Base-by-base conservation (phyloP, 1,140 invertebrate species). In the Campoletis sonorensis region DNA sequence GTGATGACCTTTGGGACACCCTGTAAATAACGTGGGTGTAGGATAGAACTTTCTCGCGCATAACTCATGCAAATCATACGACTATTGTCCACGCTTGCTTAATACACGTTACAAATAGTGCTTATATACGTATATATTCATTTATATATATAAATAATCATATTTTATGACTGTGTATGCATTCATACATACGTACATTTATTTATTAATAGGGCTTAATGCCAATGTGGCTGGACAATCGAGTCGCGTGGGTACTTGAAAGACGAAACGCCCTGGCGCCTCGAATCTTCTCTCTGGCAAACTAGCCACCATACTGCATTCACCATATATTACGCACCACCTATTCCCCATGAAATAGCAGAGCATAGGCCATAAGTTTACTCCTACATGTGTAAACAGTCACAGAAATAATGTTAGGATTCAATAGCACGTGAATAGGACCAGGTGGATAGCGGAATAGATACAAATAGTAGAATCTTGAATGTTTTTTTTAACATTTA, bases 21-120 rank as follows among this genome's bases (percentile, higher is more conserved):
- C 13, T 16, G 0, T 73, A 45, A 18, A 26, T 33, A 18, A 79
- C 82, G 85, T 85, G 70, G 86, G 86, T 51, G 64, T 51, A 13
- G 84, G 85, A 73, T 67, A 54, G 83, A 86, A 87, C 82, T 87
- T 86, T 88, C 89, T 86, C 85, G 85, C 45, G 80, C 85, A 87
- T 87, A 89, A 89, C 79, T 86, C 86, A 89, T 88, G 86, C 85
- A 87, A 87, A 88, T 87, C 81, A 83, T 72, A 61, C 73, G 68
- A 79, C 82, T 83, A 89, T 88, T 88, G 87, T 86, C 84, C 81
- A 85, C 82, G 79, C 81, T 88, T 88, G 85, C 85, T 87, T 89
- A 90, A 88, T 87, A 37, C 33, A 82, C 80, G 61, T 84, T 85
- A 83, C 80, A 13, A 77, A 77, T 77, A 77, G n/a, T 77, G 51